Evolutionary conservation across 2,113 vertebrate species (phyloP).

Genomic region (Rhinolophus sinicus): DNA sequence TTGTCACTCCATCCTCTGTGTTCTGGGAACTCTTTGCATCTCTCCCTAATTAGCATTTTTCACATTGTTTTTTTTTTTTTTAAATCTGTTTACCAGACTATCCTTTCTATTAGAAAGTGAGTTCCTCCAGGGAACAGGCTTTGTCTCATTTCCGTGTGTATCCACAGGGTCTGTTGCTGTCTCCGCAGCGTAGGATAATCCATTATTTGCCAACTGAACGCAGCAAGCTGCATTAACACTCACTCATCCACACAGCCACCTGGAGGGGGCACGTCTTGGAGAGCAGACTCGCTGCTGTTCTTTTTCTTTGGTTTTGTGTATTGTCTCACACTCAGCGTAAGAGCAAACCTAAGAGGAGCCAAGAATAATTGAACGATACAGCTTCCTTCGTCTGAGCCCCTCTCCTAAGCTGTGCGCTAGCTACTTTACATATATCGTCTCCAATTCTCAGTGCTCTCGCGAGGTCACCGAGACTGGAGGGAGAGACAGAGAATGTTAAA

Average conservation of each 20-base stretch:
- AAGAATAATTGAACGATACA: background rate
- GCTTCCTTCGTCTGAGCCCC: background rate
- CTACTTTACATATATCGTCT: background rate
- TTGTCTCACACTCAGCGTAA: background rate
- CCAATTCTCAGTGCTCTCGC: background rate
- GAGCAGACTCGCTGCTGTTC: background rate
- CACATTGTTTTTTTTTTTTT: background rate
- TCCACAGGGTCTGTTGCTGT: background rate
- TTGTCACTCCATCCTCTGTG: background rate
- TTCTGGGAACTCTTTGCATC: background rate
- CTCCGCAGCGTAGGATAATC: background rate
- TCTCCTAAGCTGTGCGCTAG: background rate
- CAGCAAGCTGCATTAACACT: background rate
- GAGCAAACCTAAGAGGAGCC: background rate
- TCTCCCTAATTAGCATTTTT: slow-evolving; percentile 25
- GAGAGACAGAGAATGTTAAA: background rate
- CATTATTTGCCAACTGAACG: background rate
- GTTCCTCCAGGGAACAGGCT: background rate
- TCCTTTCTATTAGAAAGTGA: slow-evolving; percentile 3
- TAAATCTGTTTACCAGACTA: background rate
- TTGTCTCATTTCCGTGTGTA: background rate
- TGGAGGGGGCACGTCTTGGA: background rate
- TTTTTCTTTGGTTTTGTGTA: background rate
- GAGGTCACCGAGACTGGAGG: background rate
- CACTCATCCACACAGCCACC: background rate